These are phyloP conservation scores for Drosophila setifemur DNA, from an alignment of 1,140 invertebrate genomes.

Conservation along the genomic window DNA sequence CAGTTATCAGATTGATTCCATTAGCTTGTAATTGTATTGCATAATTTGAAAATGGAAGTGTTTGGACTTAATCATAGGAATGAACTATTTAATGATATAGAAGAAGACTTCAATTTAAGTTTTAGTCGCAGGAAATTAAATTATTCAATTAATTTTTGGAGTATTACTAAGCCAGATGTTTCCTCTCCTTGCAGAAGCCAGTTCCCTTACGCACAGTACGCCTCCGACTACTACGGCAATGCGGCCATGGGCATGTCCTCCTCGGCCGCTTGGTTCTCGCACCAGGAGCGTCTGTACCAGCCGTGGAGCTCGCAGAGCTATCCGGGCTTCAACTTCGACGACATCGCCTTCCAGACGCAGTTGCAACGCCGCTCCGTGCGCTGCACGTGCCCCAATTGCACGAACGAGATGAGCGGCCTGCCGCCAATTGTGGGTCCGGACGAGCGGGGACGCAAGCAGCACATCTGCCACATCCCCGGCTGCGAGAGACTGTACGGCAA, in stretches of 20 bases:
- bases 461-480: conserved; percentile 95
- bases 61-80: too few relatives aligned
- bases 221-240: conserved; percentile 78
- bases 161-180: neutral
- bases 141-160: too few relatives aligned
- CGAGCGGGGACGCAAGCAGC: conserved; percentile 88
- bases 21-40: too few relatives aligned
- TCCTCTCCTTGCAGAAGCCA: conserved; percentile 56
- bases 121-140: too few relatives aligned
- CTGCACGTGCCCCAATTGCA: conserved; percentile 89
- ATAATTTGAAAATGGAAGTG: too few relatives aligned
- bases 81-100: too few relatives aligned
- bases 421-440: conserved; percentile 85
- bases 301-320: conserved; percentile 78
- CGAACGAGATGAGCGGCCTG: conserved; percentile 86
- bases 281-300: conserved; percentile 76
- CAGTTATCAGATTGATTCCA: too few relatives aligned
- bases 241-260: conserved; percentile 64
- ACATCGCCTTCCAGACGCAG: conserved; percentile 79
- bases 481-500: conserved; percentile 96
- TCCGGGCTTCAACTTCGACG: conserved; percentile 75
- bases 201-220: conserved; percentile 80
- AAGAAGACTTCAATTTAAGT: too few relatives aligned
- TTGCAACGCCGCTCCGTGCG: conserved; percentile 84
- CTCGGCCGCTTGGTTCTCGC: conserved; percentile 72